A percentile compares a stretch with the other conserved stretches of the same genome.
phyloP scores from a whole-genome alignment of 2,797 vertebrate species.

The Enteromius viviparus region DNA sequence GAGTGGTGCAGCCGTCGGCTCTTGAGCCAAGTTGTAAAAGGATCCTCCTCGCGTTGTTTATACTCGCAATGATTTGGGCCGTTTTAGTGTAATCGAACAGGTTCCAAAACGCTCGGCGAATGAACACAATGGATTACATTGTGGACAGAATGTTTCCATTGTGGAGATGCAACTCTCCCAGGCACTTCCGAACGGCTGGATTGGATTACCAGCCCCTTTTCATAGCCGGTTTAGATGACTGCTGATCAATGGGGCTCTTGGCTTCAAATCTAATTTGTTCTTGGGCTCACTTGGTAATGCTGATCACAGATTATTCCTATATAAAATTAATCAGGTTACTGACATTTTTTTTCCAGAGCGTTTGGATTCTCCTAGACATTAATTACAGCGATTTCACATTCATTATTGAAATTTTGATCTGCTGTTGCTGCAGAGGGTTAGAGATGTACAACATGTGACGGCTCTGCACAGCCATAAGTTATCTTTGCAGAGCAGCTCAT shows the following conservation, averaged over 20 bases:
- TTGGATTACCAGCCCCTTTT: slow-evolving; percentile 79
- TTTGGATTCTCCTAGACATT: slow-evolving; percentile 65
- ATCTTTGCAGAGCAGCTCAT: slow-evolving; percentile 23
- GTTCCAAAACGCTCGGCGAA: slow-evolving; percentile 50
- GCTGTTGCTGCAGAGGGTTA: slow-evolving; percentile 63
- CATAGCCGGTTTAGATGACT: slow-evolving; percentile 75
- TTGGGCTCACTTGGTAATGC: slow-evolving; percentile 73
- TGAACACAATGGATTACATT: slow-evolving; percentile 62
- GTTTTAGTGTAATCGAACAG: slow-evolving; percentile 49
- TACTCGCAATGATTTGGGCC: slow-evolving; percentile 51
- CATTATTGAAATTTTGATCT: slow-evolving; percentile 72
- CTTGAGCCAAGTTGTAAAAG: slow-evolving; percentile 46
- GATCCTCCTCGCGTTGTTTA: slow-evolving; percentile 48
- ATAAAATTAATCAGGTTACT: slow-evolving; percentile 70
- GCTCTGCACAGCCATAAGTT: background rate
- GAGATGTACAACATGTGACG: slow-evolving; percentile 14
- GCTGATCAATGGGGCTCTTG: slow-evolving; percentile 80
- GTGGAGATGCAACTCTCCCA: slow-evolving; percentile 71
- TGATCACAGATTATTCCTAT: slow-evolving; percentile 70
- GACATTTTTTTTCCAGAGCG: slow-evolving; percentile 64
- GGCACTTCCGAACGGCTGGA: slow-evolving; percentile 75
- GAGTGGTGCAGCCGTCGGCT: slow-evolving; percentile 40
- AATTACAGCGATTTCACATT: slow-evolving; percentile 74
- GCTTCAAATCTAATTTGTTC: slow-evolving; percentile 78
- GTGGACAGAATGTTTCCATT: slow-evolving; percentile 64